Base-by-base conservation (phyloP, 2,888 invertebrate species). In the Orthonevra nobilis region DNA sequence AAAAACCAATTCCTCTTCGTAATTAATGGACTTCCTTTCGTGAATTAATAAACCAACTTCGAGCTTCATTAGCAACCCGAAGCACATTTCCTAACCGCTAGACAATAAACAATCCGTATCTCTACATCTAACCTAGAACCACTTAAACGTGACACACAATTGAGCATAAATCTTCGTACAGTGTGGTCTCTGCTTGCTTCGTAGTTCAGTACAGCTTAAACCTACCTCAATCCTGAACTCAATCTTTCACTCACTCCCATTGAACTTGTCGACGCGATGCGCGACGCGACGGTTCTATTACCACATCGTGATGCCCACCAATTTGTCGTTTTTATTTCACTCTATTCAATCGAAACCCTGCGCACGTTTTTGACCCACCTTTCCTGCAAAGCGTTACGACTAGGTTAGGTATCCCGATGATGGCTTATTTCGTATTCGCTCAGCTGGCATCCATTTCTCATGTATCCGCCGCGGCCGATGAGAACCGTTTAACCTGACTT, bases 341-440 rank as follows among this genome's bases (percentile, higher is more conserved):
- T 46, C n/a, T 28, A 23, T 40, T 23, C 40, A 42, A 66, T 79
- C 60, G 48, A 34, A 54, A 60, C 32, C 23, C 60, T 20, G 23
- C 20, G 60, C 79, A 79, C 79, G 79, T 79, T 79, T 66, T 73
- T 79, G 79, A 79, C 79, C 79, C 68, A 79, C 66, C 73, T 79
- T 73, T 79, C 19, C 15, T 44, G 34, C 10, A 48, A 34, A 34
- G 2, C 32, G 20, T 40, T 38, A n/a, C n/a, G n/a, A n/a, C n/a
- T n/a, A n/a, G n/a, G n/a, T 7, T 19, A 20, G 23, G 15, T 58
- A 9, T 12, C 6, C 17, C 19, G 26, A 14, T 42, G 58, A 58
- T 60, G 48, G 32, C 58, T 69, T 42, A 58, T 50, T 60, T 32
- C 42, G n/a, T n/a, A n/a, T n/a, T n/a, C 23, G 5, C 23, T 5